Evolutionary conservation across 2,888 invertebrate genomes (phyloP).

Genomic region (Teinopalpus imperialis): DNA sequence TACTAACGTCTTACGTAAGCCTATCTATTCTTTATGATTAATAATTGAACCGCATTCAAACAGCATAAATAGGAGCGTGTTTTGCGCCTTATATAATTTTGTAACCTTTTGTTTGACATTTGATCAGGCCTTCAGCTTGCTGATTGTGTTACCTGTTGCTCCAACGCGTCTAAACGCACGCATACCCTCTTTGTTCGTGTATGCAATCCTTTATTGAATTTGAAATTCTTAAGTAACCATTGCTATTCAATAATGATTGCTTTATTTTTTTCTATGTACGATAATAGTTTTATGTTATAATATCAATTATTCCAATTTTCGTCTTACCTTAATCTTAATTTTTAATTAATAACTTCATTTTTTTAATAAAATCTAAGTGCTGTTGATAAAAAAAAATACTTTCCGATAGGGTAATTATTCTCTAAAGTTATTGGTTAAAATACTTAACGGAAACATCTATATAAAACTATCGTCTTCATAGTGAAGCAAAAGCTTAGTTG

Average conservation of each 20-base stretch:
- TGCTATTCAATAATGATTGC: slow-evolving; percentile 4
- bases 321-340: neutral
- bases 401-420: too few relatives aligned
- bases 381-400: too few relatives aligned
- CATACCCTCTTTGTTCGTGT: slow-evolving; percentile 12
- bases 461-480: too few relatives aligned
- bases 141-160: slow-evolving; percentile 38
- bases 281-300: too few relatives aligned
- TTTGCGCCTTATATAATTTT: slow-evolving; percentile 60
- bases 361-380: too few relatives aligned
- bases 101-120: slow-evolving; percentile 71
- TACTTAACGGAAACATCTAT: too few relatives aligned
- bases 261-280: too few relatives aligned
- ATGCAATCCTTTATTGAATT: slow-evolving; percentile 14
- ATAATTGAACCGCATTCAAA: slow-evolving; percentile 58
- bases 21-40: slow-evolving; percentile 54
- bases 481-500: too few relatives aligned
- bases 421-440: too few relatives aligned
- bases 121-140: slow-evolving; percentile 57
- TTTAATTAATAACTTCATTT: too few relatives aligned
- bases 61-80: slow-evolving; percentile 41
- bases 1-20: slow-evolving; percentile 62
- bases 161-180: slow-evolving; percentile 20
- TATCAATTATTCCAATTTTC: neutral
- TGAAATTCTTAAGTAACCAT: slow-evolving; percentile 18